Conservation (phyloP, 2,113 vertebrate species). For the Ophiodon elongatus region DNA sequence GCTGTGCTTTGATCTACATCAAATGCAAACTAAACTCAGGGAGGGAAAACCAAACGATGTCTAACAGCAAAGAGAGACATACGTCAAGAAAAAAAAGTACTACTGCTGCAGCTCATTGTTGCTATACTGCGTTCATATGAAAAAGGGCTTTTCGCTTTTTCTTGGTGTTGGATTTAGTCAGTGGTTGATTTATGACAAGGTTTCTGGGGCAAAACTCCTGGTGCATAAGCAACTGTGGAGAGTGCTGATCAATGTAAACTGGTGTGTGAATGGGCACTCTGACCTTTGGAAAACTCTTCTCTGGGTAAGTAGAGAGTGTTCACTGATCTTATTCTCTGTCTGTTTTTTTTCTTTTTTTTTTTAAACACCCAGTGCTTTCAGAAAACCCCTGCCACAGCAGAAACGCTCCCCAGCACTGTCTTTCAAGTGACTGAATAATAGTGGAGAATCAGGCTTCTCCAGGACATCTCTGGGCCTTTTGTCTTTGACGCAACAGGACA, state of each 20-base stretch:
- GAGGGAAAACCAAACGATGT: constrained; percentile 47
- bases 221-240: constrained; percentile 65
- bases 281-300: constrained; percentile 80
- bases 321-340: constrained; percentile 40
- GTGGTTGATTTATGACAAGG: constrained; percentile 75
- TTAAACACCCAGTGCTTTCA: constrained; percentile 31
- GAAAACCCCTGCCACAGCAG: constrained; percentile 60
- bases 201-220: constrained; percentile 61
- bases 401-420: constrained; percentile 42
- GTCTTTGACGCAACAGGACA: constrained; percentile 54
- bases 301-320: constrained; percentile 52
- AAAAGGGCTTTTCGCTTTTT: constrained; percentile 34
- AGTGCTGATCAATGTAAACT: constrained; percentile 80
- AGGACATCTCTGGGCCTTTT: constrained; percentile 50
- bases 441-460: constrained; percentile 48
- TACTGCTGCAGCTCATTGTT: constrained; percentile 6
- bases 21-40: constrained; percentile 56
- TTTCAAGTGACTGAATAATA: constrained; percentile 61
- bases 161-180: constrained; percentile 50
- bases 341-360: background rate
- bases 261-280: constrained; percentile 63
- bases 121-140: constrained; percentile 9
- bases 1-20: constrained; percentile 68
- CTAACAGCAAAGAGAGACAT: constrained; percentile 30
- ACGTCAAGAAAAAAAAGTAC: constrained; percentile 9